Evolutionary conservation across 2,797 vertebrate genomes (phyloP).

Genomic region (Pangasius sanitwongsei): DNA sequence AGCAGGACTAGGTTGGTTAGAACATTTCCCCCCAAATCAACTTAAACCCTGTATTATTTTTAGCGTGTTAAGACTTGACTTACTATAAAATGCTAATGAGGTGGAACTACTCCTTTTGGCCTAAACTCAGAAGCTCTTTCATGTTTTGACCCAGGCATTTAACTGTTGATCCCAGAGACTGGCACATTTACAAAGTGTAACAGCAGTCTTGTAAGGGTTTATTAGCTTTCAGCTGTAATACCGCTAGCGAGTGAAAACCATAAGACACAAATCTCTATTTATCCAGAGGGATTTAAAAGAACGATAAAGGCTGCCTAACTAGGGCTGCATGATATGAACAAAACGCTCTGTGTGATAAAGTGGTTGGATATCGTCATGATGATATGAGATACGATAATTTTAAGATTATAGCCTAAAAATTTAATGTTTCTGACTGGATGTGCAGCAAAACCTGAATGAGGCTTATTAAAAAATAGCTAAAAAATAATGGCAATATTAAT

Average conservation of each 20-base stretch:
- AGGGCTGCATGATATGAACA: not conserved
- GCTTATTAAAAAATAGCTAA: not conserved
- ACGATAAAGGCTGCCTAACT: not conserved
- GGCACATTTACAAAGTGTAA: not conserved
- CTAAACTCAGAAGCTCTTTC: not conserved
- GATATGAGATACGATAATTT: not conserved
- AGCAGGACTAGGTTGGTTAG: not conserved
- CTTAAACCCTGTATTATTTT: not conserved
- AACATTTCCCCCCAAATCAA: not conserved
- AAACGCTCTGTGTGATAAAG: not conserved
- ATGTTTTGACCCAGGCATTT: not conserved
- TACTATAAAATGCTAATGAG: not conserved
- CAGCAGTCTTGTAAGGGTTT: not conserved
- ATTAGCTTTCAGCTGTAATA: not conserved
- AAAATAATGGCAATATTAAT: not conserved
- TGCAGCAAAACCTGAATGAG: not conserved
- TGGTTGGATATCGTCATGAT: not conserved
- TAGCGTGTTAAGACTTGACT: not conserved
- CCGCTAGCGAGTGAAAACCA: not conserved
- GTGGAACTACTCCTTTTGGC: not conserved
- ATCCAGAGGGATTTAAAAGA: conserved; percentile 10
- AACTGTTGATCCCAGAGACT: not conserved
- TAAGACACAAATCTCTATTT: not conserved
- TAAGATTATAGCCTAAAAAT: not conserved
- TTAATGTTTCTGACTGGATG: not conserved